Percentiles rank a stretch among this genome's conserved stretches.
Evolutionary conservation across 2,113 vertebrate species (phyloP).

Genomic region (Protobothrops mucrosquamatus): DNA sequence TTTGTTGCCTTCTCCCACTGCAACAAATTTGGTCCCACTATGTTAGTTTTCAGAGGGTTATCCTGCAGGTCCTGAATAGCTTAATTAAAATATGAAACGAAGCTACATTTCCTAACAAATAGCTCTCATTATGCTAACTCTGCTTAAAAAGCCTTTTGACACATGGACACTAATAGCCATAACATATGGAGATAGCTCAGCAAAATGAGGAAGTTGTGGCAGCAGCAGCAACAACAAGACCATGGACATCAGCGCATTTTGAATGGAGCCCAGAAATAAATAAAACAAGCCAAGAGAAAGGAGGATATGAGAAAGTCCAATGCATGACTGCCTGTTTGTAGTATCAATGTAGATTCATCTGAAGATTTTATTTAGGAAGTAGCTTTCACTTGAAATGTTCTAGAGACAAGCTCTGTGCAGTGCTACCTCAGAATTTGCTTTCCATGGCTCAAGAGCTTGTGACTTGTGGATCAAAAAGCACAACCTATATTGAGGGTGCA

Average conservation of each 20-base stretch:
- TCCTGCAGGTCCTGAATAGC: not conserved
- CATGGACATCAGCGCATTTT: not conserved
- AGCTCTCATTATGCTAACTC: slow-evolving; percentile 45
- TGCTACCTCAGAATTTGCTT: not conserved
- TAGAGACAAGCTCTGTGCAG: not conserved
- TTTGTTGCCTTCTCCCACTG: not conserved
- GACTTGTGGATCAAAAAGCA: not conserved
- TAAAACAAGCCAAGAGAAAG: not conserved
- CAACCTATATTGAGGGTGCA: not conserved
- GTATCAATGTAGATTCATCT: not conserved
- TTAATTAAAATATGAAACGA: slow-evolving; percentile 41
- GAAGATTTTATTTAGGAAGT: not conserved
- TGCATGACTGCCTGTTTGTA: not conserved
- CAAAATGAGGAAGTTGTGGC: not conserved
- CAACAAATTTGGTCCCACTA: not conserved
- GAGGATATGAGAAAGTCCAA: fast-evolving
- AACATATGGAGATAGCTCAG: slow-evolving; percentile 41
- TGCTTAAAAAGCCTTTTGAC: slow-evolving; percentile 34
- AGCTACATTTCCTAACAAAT: slow-evolving; percentile 40
- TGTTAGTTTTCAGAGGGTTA: not conserved
- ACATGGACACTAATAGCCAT: not conserved
- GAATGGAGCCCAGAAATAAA: not conserved
- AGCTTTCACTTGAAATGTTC: not conserved
- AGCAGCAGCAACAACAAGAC: not conserved
- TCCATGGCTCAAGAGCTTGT: not conserved